These are phyloP conservation scores for Xanthia togata DNA, from an alignment of 2,888 invertebrate species.

Conservation along the genomic window DNA sequence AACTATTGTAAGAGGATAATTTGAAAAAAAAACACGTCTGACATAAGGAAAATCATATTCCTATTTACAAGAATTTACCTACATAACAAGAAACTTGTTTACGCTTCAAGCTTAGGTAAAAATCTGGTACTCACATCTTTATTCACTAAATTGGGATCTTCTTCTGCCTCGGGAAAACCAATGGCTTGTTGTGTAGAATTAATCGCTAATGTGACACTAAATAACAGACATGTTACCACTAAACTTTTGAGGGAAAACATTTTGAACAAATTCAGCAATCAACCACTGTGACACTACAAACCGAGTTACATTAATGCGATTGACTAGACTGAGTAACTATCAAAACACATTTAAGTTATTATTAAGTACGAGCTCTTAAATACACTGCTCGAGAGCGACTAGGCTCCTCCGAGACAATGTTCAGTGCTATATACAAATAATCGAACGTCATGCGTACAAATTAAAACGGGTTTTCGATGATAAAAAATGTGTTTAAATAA, in stretches of 20 bases:
- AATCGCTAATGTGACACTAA: slow-evolving; percentile 66
- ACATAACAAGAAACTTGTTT: slow-evolving; percentile 11
- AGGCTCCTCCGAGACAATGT: slow-evolving; percentile 68
- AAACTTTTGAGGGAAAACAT: slow-evolving; percentile 68
- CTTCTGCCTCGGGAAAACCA: slow-evolving; percentile 86
- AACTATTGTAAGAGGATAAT: slow-evolving; percentile 36
- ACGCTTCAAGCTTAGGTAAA: not conserved
- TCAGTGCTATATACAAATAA: slow-evolving; percentile 71
- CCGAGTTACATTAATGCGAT: slow-evolving; percentile 24
- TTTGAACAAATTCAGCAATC: slow-evolving; percentile 39
- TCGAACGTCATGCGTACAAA: slow-evolving; percentile 72
- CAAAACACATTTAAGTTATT: slow-evolving; percentile 33
- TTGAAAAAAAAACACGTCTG: slow-evolving; percentile 40
- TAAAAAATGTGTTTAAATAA: slow-evolving; percentile 54
- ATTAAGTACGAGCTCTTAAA: slow-evolving; percentile 59
- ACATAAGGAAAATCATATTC: slow-evolving; percentile 49
- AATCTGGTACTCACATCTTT: slow-evolving; percentile 78
- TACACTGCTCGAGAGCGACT: slow-evolving; percentile 71
- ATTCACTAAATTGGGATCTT: slow-evolving; percentile 78
- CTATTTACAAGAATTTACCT: not conserved
- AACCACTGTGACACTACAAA: slow-evolving; percentile 9
- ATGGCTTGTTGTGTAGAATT: slow-evolving; percentile 75
- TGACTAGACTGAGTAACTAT: slow-evolving; percentile 53
- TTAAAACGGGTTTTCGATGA: slow-evolving; percentile 79
- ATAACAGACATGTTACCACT: slow-evolving; percentile 65